phyloP scores from a whole-genome alignment of 1,140 invertebrate genomes.

The Apocrypta bakeri region DNA sequence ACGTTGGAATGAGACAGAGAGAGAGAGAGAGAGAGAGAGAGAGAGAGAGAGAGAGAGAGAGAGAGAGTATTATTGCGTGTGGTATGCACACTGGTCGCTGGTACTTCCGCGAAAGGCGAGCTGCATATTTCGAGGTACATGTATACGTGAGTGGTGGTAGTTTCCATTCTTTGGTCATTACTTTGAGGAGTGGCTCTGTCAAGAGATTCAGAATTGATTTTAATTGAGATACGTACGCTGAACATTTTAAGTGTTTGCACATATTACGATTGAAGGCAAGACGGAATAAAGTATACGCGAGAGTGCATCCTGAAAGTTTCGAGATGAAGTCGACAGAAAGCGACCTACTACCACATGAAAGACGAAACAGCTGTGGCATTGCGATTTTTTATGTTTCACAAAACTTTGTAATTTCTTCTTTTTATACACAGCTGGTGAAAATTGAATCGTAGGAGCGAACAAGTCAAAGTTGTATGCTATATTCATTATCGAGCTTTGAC shows the following conservation, averaged over 20 bases:
- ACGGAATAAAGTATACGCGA: neutral
- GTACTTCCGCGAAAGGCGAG: neutral
- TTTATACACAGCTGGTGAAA: neutral
- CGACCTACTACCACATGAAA: neutral
- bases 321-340: neutral
- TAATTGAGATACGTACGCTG: no score
- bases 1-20: neutral
- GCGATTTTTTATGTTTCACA: neutral
- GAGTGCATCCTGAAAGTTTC: neutral
- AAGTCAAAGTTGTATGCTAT: no score
- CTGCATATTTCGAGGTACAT: neutral
- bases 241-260: no score
- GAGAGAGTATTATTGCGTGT: neutral
- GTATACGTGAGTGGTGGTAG: no score
- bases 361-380: neutral
- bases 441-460: no score
- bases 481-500: no score
- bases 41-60: neutral
- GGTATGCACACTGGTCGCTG: neutral
- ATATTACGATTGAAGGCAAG: no score
- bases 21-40: neutral
- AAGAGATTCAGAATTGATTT: no score
- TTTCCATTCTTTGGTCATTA: neutral
- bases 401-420: neutral
- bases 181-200: no score